These are phyloP conservation scores for Anomalospiza imberbis DNA, from an alignment of 2,797 vertebrate genomes.

Conservation along the genomic window DNA sequence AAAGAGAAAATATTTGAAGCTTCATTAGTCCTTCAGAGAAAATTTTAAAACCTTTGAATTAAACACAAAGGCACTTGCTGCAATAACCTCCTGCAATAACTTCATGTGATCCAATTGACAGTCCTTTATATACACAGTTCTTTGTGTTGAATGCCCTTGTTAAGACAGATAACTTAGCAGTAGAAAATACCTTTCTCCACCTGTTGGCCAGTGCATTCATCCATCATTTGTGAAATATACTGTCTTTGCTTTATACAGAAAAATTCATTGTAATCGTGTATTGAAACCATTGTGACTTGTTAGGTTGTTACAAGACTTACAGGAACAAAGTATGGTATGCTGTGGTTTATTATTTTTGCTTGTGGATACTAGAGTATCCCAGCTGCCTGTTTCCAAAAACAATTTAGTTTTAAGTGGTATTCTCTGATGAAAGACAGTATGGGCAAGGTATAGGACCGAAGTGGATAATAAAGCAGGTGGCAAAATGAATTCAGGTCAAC, in stretches of 20 bases:
- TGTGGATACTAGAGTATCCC: neutral
- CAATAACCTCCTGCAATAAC: neutral
- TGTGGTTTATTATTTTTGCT: neutral
- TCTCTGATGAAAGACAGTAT: neutral
- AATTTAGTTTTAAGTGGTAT: neutral
- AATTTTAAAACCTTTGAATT: neutral
- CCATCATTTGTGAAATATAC: neutral
- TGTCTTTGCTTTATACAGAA: neutral
- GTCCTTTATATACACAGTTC: neutral
- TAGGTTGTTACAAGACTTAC: neutral
- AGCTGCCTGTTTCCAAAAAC: neutral
- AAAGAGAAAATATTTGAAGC: neutral
- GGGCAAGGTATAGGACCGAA: neutral
- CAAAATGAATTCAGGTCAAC: neutral
- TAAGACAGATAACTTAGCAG: neutral
- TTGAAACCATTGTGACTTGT: neutral
- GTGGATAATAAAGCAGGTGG: neutral
- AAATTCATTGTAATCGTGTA: neutral
- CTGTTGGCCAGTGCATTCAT: neutral
- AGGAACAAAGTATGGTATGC: neutral
- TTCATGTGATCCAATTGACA: neutral
- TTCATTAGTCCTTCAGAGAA: neutral
- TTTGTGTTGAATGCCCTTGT: neutral
- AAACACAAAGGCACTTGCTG: neutral
- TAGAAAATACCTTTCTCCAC: neutral